Percentiles rank a stretch among this genome's conserved stretches.
phyloP scores from a whole-genome alignment of 2,888 invertebrate species.

The Eubasilissa splendida region DNA sequence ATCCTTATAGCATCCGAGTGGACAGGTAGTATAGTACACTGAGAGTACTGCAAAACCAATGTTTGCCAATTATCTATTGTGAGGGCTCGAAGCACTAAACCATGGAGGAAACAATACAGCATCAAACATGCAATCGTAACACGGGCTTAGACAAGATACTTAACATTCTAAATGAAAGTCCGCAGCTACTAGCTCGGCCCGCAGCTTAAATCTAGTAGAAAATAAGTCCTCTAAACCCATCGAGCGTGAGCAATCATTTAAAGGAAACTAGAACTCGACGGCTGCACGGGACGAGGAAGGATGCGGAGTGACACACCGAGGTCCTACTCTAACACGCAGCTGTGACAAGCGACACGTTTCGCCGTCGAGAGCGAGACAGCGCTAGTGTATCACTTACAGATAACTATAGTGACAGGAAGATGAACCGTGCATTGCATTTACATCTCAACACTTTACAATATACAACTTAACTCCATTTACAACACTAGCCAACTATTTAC shows the following conservation, averaged over 20 bases:
- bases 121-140: slow-evolving; percentile 28
- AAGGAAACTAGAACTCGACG: slow-evolving; percentile 50
- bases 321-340: background rate
- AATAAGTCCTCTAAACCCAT: background rate
- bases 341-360: background rate
- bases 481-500: slow-evolving; percentile 52
- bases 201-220: background rate
- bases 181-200: background rate
- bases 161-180: slow-evolving; percentile 9
- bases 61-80: slow-evolving; percentile 20
- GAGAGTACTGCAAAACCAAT: slow-evolving; percentile 49
- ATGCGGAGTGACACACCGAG: background rate
- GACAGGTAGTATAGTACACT: slow-evolving; percentile 50
- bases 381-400: slow-evolving; percentile 55
- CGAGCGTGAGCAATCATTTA: slow-evolving; percentile 35
- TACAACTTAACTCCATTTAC: slow-evolving; percentile 43
- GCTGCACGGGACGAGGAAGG: background rate
- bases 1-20: slow-evolving; percentile 51
- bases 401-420: slow-evolving; percentile 64
- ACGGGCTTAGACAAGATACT: slow-evolving; percentile 26
- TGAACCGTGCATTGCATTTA: slow-evolving; percentile 66
- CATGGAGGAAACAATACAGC: slow-evolving; percentile 15
- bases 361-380: slow-evolving; percentile 26
- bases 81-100: slow-evolving; percentile 34
- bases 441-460: slow-evolving; percentile 55